phyloP scores from a whole-genome alignment of 2,797 vertebrate species.

The Orientallactaga sibirica region DNA sequence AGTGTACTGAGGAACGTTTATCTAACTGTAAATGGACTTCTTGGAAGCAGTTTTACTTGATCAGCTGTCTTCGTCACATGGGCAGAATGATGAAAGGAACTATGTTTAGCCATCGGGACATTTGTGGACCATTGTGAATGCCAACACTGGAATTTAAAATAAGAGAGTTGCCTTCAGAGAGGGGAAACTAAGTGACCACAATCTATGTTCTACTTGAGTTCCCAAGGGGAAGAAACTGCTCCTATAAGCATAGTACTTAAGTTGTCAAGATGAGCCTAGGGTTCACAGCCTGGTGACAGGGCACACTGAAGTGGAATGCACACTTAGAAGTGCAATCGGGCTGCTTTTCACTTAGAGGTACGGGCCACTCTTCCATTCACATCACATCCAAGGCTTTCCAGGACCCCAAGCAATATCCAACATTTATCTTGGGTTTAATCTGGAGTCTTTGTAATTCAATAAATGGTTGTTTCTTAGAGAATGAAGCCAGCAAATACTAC shows the following conservation, averaged over 20 bases:
- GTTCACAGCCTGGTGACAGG: not conserved
- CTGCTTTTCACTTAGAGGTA: slow-evolving; percentile 63
- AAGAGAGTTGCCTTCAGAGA: not conserved
- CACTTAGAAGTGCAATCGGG: slow-evolving; percentile 53
- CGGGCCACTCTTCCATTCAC: slow-evolving; percentile 19
- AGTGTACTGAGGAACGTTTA: not conserved
- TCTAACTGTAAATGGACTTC: not conserved
- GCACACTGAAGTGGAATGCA: not conserved
- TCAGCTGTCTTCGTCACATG: not conserved
- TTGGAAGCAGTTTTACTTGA: not conserved
- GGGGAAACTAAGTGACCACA: not conserved
- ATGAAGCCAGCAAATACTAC: slow-evolving; percentile 55
- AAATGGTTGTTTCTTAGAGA: slow-evolving; percentile 64
- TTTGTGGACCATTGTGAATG: not conserved
- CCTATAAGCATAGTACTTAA: slow-evolving; percentile 17
- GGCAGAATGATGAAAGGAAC: not conserved
- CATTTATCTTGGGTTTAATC: slow-evolving; percentile 78
- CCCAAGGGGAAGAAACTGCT: slow-evolving; percentile 29
- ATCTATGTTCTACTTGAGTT: slow-evolving; percentile 12
- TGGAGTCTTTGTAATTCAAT: slow-evolving; percentile 71
- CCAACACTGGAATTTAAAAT: slow-evolving; percentile 31
- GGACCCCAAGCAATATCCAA: slow-evolving; percentile 42
- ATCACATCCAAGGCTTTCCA: slow-evolving; percentile 43
- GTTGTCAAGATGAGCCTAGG: slow-evolving; percentile 33
- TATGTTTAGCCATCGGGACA: not conserved